Evolutionary conservation across 2,888 invertebrate species (phyloP), one percentile per base, ranked within the genome.

Genomic region (Chrysolina americana): DNA sequence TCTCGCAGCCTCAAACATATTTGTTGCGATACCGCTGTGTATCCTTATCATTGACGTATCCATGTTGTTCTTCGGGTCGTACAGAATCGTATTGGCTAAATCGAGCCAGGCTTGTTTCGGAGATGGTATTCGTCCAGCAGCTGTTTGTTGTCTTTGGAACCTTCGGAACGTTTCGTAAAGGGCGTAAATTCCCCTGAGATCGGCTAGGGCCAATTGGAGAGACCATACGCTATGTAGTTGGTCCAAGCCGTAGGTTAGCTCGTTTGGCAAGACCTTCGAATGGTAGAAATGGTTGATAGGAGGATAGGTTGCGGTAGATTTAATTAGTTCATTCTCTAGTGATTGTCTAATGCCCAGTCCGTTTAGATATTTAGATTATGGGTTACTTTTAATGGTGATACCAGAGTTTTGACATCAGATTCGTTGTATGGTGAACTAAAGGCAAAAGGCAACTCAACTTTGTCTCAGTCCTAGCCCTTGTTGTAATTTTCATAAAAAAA

Each of bases 81-180:
- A 88, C 65, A 95, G 87, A 19, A 94, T 89, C 0, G 91, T 90
- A 73, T 93, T 91, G 0, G 93, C 91, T 76, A 95, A 87, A 86
- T 94, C 93, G 71, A 91, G 85, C 90, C 94, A 90, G 6, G 91
- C 90, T 59, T 89, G 88, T 74, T 89, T 86, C 4, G 89, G 88
- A 11, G 88, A 86, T 6, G 87, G 85, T 56, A 88, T 84, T 56
- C 88, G 80, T 1, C 85, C 86, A 0, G 82, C 79, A 11, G 81
- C 84, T 0, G 87, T 87, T 79, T 89, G 88, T 76, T 86, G 84
- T 11, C 71, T 80, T 78, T 92, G 91, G 85, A 92, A 92, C 79
- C 91, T 89, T 72, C 92, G 87, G 85, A 93, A 95, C 63, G 90
- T 91, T 77, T 90, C 91, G 85, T 94, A 95, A 69, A 94, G 86